Evolutionary conservation across 2,797 vertebrate genomes (phyloP).

Genomic region (Poeciliopsis infans): DNA sequence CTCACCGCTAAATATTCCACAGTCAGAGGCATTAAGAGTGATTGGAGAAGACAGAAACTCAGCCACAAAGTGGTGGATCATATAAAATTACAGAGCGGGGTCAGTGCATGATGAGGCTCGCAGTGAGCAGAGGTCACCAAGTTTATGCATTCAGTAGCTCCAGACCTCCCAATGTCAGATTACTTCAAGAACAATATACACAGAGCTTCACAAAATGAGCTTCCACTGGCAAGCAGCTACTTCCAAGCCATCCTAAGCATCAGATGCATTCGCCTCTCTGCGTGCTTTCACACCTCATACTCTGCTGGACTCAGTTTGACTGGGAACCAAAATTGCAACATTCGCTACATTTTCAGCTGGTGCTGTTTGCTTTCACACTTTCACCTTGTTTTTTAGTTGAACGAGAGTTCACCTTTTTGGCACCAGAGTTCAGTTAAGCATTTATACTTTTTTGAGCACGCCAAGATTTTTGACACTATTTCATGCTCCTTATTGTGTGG

Average conservation of each 20-base stretch:
- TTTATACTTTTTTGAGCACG: not conserved
- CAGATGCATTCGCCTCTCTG: not conserved
- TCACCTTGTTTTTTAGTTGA: no score
- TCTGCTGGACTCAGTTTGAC: no score
- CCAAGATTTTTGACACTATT: not conserved
- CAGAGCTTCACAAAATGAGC: not conserved
- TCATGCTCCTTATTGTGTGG: not conserved
- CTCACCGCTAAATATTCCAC: not conserved
- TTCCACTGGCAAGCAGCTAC: not conserved
- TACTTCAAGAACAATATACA: not conserved
- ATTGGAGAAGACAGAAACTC: not conserved
- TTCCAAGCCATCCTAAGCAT: not conserved
- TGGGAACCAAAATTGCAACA: no score
- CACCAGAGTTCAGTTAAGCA: no score
- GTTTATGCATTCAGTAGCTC: not conserved
- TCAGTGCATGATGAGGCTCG: not conserved
- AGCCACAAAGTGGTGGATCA: not conserved
- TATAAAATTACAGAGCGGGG: not conserved
- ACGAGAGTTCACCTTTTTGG: no score
- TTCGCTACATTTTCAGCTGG: no score
- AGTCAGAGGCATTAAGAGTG: not conserved
- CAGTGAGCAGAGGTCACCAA: not conserved
- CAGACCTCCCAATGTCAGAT: not conserved
- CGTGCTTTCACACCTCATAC: no score
- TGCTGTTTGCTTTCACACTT: no score